Evolutionary conservation across 2,888 invertebrate genomes (phyloP).

Genomic region (Dasysyrphus tricinctus): DNA sequence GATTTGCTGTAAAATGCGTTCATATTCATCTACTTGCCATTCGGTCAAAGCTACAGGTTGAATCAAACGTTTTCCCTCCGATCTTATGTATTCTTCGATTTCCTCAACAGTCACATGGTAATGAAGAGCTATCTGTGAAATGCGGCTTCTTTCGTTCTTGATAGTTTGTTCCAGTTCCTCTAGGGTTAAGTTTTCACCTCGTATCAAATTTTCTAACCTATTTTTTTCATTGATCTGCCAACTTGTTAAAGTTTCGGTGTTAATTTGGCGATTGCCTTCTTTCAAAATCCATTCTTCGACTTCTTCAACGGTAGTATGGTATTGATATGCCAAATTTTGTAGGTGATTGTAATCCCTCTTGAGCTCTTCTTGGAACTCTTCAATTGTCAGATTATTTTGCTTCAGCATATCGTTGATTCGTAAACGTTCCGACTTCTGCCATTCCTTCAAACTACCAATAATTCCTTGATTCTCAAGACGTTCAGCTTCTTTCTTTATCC

Average conservation of each 20-base stretch:
- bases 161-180: conserved; percentile 81
- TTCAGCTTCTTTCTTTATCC: conserved; percentile 80
- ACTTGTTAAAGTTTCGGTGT: conserved; percentile 79
- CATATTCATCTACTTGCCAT: conserved; percentile 80
- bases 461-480: conserved; percentile 80
- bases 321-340: conserved; percentile 78
- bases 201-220: conserved; percentile 79
- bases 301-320: conserved; percentile 79
- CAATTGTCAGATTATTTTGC: conserved; percentile 80
- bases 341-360: conserved; percentile 78
- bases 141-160: conserved; percentile 79
- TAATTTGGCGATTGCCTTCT: conserved; percentile 79
- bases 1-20: conserved; percentile 79
- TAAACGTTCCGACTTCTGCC: conserved; percentile 80
- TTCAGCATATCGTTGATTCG: conserved; percentile 79
- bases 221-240: conserved; percentile 80
- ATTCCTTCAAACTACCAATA: conserved; percentile 79
- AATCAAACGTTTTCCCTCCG: conserved; percentile 79
- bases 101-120: conserved; percentile 81
- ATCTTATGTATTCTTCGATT: conserved; percentile 81
- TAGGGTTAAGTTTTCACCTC: conserved; percentile 79
- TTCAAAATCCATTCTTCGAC: conserved; percentile 80
- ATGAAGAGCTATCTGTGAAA: conserved; percentile 80
- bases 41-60: conserved; percentile 78
- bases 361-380: conserved; percentile 79